A percentile compares a stretch with the other conserved stretches of the same genome.
Evolutionary conservation across 2,113 vertebrate species (phyloP).

Genomic region (Alaudala cheleensis): DNA sequence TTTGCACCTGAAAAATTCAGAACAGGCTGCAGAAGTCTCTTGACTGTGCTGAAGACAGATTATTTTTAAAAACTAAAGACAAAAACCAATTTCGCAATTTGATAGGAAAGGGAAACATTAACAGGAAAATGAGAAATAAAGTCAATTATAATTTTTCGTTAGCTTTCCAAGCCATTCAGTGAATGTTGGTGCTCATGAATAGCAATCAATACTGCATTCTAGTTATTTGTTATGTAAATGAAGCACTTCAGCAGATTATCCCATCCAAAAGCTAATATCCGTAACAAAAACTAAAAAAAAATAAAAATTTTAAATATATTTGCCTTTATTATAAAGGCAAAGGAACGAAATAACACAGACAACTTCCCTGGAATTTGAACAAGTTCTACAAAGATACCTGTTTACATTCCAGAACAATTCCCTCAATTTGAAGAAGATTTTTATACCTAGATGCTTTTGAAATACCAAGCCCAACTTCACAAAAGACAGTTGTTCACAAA

Average conservation of each 20-base stretch:
- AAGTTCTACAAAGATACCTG: not conserved
- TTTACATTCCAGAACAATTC: not conserved
- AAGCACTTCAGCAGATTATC: conserved; percentile 20
- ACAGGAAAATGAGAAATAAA: not conserved
- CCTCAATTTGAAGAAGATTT: not conserved
- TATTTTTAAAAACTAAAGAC: not conserved
- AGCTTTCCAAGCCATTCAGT: conserved; percentile 37
- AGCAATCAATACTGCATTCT: conserved; percentile 9
- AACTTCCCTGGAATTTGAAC: not conserved
- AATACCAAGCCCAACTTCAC: not conserved
- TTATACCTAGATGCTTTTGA: not conserved
- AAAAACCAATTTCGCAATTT: not conserved
- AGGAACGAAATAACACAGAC: not conserved
- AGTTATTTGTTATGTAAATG: conserved; percentile 56
- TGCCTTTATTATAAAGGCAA: not conserved
- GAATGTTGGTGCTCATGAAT: conserved; percentile 3
- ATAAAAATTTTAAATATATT: not conserved
- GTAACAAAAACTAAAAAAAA: not conserved
- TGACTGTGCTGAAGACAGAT: not conserved
- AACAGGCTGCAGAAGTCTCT: not conserved
- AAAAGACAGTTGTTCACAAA: not conserved
- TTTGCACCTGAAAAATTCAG: not conserved
- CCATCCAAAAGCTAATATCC: not conserved
- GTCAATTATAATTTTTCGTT: conserved; percentile 44
- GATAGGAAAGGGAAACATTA: conserved; percentile 4